Conservation (phyloP, 2,113 vertebrate species). For the Elephantulus edwardii region DNA sequence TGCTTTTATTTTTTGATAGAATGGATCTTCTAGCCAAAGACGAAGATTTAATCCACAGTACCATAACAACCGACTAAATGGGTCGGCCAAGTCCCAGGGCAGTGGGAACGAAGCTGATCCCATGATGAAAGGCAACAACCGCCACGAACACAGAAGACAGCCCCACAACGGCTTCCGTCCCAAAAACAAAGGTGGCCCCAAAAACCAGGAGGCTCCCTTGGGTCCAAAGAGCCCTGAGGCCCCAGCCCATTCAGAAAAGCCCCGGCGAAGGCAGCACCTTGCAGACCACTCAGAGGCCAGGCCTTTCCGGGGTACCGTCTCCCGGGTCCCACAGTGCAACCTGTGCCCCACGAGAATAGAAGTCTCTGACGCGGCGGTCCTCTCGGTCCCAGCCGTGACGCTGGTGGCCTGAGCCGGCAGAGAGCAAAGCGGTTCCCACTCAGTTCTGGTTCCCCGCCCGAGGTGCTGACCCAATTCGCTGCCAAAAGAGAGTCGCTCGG, state of each 20-base stretch:
- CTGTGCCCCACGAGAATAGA: conserved; percentile 85
- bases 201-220: conserved; percentile 78
- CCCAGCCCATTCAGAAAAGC: conserved; percentile 71
- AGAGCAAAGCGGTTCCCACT: conserved; percentile 57
- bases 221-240: conserved; percentile 77
- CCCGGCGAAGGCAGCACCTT: conserved; percentile 74
- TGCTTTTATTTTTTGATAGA: conserved; percentile 78
- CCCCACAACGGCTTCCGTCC: conserved; percentile 83
- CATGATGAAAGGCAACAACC: conserved; percentile 66
- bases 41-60: conserved; percentile 85
- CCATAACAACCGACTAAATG: conserved; percentile 80
- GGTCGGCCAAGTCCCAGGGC: conserved; percentile 79
- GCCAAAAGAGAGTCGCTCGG: conserved; percentile 80
- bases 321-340: conserved; percentile 82
- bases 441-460: conserved; percentile 73
- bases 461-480: conserved; percentile 81
- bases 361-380: conserved; percentile 83
- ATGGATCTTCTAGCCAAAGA: conserved; percentile 82
- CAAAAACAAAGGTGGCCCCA: conserved; percentile 84
- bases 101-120: conserved; percentile 75
- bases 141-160: conserved; percentile 85
- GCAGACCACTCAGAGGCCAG: conserved; percentile 70
- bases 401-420: conserved; percentile 84
- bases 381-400: conserved; percentile 86
- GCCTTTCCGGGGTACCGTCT: conserved; percentile 76